Evolutionary conservation across 2,797 vertebrate species (phyloP).

Genomic region (Oceanodroma leucorhoa): DNA sequence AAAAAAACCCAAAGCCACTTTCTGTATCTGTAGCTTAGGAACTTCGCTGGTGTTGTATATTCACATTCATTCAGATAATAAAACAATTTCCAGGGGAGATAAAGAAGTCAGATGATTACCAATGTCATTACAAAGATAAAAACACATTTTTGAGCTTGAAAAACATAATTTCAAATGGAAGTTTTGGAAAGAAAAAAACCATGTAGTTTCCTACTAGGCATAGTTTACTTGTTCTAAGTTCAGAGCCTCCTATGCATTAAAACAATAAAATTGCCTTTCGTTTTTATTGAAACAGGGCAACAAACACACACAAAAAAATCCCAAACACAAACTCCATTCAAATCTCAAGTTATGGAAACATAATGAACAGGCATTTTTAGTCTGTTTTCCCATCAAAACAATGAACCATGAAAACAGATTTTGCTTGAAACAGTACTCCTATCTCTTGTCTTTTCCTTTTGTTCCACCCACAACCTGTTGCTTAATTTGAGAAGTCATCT

Average conservation of each 20-base stretch:
- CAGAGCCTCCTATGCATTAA: not conserved
- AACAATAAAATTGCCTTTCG: not conserved
- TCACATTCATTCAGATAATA: not conserved
- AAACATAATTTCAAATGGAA: not conserved
- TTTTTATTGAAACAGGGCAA: not conserved
- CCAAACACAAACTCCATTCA: not conserved
- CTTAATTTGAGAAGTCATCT: not conserved
- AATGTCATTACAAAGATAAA: not conserved
- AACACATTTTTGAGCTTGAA: not conserved
- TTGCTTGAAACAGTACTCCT: not conserved
- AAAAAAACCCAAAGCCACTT: not conserved
- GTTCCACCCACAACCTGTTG: not conserved
- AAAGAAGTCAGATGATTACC: not conserved
- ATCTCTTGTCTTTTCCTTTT: not conserved
- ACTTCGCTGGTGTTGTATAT: not conserved
- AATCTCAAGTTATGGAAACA: not conserved
- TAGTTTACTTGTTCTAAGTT: not conserved
- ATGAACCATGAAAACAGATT: not conserved
- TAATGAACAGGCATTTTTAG: not conserved
- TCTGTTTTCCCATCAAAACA: not conserved
- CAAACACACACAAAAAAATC: not conserved
- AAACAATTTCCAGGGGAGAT: not conserved
- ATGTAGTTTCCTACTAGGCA: not conserved
- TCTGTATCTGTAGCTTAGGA: not conserved
- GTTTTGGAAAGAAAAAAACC: not conserved